phyloP scores from a whole-genome alignment of 2,113 vertebrate species.

The Pelecanoides urinatrix region DNA sequence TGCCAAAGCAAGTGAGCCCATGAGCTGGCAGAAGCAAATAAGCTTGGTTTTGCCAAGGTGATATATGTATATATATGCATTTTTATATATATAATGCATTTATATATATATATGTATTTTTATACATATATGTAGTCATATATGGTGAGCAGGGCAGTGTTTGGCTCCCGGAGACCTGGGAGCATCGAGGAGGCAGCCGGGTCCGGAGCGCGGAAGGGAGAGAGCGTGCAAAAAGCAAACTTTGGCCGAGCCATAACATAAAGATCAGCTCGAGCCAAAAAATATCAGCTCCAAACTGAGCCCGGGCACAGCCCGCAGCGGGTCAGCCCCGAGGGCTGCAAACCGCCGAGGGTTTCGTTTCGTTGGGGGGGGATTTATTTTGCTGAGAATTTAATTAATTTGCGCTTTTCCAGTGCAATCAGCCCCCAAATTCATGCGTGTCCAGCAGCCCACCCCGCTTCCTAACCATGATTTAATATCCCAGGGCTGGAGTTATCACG shows the following conservation, averaged over 20 bases:
- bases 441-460: neutral
- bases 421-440: fast-evolving
- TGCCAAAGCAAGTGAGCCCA: neutral
- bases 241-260: fast-evolving
- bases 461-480: neutral
- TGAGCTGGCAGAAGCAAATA: neutral
- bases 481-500: neutral
- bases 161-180: fast-evolving
- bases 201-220: fast-evolving
- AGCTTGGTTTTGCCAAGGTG: neutral
- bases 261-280: neutral
- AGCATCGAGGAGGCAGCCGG: fast-evolving
- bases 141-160: neutral
- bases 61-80: neutral
- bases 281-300: neutral
- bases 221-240: neutral
- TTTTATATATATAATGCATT: too few relatives aligned
- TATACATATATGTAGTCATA: neutral
- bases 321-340: neutral
- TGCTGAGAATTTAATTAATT: neutral
- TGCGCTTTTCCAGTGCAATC: neutral
- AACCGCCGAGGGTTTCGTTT: neutral
- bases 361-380: neutral
- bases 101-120: neutral
- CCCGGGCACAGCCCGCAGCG: fast-evolving